phyloP scores from a whole-genome alignment of 2,888 invertebrate species.

The Diaphora mendica region DNA sequence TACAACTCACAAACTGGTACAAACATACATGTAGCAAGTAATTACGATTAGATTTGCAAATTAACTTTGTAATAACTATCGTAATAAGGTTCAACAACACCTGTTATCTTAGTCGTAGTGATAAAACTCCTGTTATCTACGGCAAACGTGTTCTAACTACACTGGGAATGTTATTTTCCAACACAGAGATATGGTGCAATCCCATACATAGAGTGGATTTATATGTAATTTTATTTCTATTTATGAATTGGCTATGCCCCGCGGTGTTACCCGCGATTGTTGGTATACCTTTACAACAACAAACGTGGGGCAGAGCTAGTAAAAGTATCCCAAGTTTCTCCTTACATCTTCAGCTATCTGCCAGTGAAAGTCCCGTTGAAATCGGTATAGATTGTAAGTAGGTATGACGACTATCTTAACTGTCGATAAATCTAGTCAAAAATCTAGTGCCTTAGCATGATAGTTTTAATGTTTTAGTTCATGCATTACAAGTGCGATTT shows the following conservation, averaged over 20 bases:
- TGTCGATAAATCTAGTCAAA: too few relatives aligned
- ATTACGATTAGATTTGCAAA: not conserved
- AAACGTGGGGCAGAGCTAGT: too few relatives aligned
- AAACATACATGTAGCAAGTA: not conserved
- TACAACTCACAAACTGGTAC: not conserved
- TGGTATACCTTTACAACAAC: too few relatives aligned
- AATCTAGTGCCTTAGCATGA: too few relatives aligned
- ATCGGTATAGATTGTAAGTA: too few relatives aligned
- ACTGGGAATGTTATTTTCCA: not conserved
- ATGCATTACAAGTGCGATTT: too few relatives aligned
- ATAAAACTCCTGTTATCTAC: conserved; percentile 29
- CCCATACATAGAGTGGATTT: not conserved
- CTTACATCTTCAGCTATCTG: too few relatives aligned
- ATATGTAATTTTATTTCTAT: not conserved
- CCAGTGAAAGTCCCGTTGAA: too few relatives aligned
- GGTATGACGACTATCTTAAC: too few relatives aligned
- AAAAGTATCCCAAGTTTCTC: too few relatives aligned
- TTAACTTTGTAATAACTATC: conserved; percentile 4
- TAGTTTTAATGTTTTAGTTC: too few relatives aligned
- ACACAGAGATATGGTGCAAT: not conserved
- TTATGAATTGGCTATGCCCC: not conserved
- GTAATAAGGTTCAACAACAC: conserved; percentile 10
- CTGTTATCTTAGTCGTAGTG: conserved; percentile 23
- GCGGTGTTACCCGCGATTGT: too few relatives aligned
- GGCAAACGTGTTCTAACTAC: conserved; percentile 14